These are phyloP conservation scores for Zeus faber DNA, from an alignment of 2,113 vertebrate species.

Conservation along the genomic window DNA sequence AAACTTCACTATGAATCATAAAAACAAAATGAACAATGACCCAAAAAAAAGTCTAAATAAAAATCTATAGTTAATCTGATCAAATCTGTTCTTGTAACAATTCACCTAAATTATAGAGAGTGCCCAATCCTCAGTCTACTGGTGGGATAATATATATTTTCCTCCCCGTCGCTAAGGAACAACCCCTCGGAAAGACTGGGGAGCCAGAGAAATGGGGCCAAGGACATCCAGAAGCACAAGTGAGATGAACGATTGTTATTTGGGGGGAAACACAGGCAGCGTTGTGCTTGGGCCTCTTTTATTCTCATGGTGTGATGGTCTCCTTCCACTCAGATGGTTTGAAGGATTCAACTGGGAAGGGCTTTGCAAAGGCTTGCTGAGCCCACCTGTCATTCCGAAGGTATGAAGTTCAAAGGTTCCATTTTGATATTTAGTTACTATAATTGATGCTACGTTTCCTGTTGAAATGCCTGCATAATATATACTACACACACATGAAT, in stretches of 20 bases:
- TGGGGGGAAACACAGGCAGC: conserved; percentile 5
- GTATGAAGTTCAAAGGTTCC: conserved; percentile 57
- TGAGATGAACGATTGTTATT: conserved; percentile 42
- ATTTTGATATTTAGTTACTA: not conserved
- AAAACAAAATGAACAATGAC: too few species aligned
- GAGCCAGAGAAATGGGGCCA: conserved; percentile 67
- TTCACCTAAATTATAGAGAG: not conserved
- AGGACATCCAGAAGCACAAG: too few species aligned
- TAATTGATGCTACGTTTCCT: conserved; percentile 2
- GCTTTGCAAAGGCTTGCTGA: conserved; percentile 57
- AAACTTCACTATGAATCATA: too few species aligned
- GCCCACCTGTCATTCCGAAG: conserved; percentile 59
- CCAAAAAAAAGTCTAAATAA: too few species aligned
- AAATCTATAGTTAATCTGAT: too few species aligned
- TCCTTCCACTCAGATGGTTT: conserved; percentile 70
- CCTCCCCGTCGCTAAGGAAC: conserved; percentile 55
- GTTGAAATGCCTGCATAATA: not conserved
- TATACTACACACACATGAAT: not conserved
- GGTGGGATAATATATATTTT: conserved; percentile 26
- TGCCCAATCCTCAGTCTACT: conserved; percentile 22
- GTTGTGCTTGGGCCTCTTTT: not conserved
- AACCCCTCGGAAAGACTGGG: conserved; percentile 74
- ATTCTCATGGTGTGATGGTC: conserved; percentile 13
- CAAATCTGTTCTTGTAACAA: not conserved
- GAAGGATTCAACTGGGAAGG: conserved; percentile 76